Evolutionary conservation across 2,797 vertebrate species (phyloP).

Genomic region (Ficedula albicollis): DNA sequence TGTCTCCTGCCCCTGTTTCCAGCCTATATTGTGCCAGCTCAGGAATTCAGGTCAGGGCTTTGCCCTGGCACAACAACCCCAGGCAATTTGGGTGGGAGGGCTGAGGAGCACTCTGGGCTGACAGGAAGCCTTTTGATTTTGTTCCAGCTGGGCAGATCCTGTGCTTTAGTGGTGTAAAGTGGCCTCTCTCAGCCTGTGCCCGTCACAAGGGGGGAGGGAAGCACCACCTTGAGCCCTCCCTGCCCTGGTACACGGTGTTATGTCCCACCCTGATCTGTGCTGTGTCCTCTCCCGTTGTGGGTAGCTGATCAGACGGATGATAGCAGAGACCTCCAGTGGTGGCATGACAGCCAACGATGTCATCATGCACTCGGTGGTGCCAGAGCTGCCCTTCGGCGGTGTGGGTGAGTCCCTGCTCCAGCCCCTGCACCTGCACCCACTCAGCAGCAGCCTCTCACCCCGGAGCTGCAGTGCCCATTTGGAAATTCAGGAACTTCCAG

Average conservation of each 20-base stretch:
- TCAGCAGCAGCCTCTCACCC: not conserved
- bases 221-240: not conserved
- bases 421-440: accelerated
- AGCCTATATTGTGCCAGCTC: not conserved
- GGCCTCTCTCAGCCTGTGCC: not conserved
- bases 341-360: not conserved
- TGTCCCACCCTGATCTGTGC: not conserved
- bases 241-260: not conserved
- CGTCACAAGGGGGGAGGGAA: accelerated
- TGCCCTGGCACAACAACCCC: not conserved
- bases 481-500: not conserved
- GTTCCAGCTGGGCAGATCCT: not conserved
- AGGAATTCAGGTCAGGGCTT: constrained; percentile 6
- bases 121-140: not conserved
- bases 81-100: not conserved
- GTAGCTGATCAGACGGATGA: not conserved
- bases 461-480: accelerated
- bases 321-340: not conserved
- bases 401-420: not conserved
- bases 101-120: not conserved
- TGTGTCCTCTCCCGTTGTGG: not conserved
- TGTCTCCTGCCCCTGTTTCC: accelerated
- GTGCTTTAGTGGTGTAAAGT: not conserved
- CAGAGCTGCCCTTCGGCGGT: not conserved
- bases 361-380: not conserved